Evolutionary conservation across 2,888 invertebrate species (phyloP), one percentile per base, ranked within the genome.

Genomic region (Bombyx huttoni): DNA sequence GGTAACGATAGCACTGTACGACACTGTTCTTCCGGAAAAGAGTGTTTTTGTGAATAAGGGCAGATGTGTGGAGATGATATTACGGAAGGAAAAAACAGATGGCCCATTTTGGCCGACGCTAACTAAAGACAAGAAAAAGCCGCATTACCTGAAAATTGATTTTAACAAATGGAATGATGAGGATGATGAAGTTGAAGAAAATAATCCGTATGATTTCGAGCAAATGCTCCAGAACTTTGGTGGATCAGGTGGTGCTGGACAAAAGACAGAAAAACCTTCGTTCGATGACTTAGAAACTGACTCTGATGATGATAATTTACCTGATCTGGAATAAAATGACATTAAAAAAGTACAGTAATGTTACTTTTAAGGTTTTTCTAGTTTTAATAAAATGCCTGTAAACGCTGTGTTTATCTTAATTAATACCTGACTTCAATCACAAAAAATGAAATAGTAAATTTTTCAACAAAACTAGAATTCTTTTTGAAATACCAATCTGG

Each of bases 91-190:
- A 88, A 86, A 82, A 89, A 92, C 85, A 83, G 91, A 79, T 50
- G 94, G 94, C 56, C 91, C 95, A 0, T 98, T 92, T 78, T 98
- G 98, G 98, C 94, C 96, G 52, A 90, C 94, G 61, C 88, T 98
- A 64, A 94, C 96, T 53, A 95, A 94, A 76, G 95, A 95, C 67
- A 94, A 93, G 70, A 93, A 93, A 80, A 98, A 98, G 88, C 93
- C 94, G 65, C 98, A 98, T 78, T 98, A 98, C 94, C 90, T 99
- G 65, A 98, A 98, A 90, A 94, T 98, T 67, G 98, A 99, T 78
- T 99, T 99, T 79, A 96, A 96, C 77, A 98, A 98, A 88, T 99
- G 98, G 98, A 93, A 93, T 85, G 98, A 98, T 87, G 98, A 99
- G 83, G 96, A 96, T 70, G 98, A 98, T 57, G 96, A 95, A 52